Conservation (phyloP, 2,888 invertebrate species). For the Sphaeridia pumilis region DNA sequence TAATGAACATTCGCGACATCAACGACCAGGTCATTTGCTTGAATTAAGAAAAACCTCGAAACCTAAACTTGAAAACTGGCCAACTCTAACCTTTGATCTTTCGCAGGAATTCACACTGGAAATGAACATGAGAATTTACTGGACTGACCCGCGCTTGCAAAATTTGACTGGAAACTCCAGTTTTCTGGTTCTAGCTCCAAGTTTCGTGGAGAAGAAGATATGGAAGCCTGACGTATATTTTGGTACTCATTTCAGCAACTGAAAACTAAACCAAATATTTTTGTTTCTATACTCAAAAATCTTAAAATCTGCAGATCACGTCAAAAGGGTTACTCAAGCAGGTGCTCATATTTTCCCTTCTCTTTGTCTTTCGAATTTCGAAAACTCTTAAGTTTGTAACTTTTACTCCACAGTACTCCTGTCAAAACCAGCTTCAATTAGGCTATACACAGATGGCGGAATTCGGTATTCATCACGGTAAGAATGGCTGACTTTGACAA, state of each 20-base stretch:
- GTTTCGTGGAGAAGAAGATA: slow-evolving; percentile 10
- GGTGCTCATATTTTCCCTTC: background rate
- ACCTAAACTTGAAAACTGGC: background rate
- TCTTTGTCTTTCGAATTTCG: no score
- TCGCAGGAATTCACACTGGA: slow-evolving; percentile 18
- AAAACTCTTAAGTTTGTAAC: no score
- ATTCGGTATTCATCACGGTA: slow-evolving; percentile 35
- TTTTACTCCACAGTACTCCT: slow-evolving; percentile 25
- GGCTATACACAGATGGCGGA: slow-evolving; percentile 31
- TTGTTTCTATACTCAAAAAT: background rate
- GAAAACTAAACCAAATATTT: background rate
- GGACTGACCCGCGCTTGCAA: slow-evolving; percentile 16
- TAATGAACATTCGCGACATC: slow-evolving; percentile 10
- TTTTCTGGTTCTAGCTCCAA: slow-evolving; percentile 15
- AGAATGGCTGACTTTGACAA: background rate
- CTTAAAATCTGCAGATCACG: slow-evolving; percentile 25
- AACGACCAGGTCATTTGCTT: slow-evolving; percentile 5
- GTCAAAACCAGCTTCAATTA: slow-evolving; percentile 32
- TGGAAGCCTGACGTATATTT: slow-evolving; percentile 19
- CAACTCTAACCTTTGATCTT: background rate
- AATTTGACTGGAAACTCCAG: slow-evolving; percentile 11
- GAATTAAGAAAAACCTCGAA: no score
- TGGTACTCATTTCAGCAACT: background rate
- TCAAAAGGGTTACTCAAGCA: slow-evolving; percentile 28
- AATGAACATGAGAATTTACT: slow-evolving; percentile 19